These are phyloP conservation scores for Synanthedon myopaeformis DNA, from an alignment of 2,888 invertebrate genomes.

Conservation along the genomic window DNA sequence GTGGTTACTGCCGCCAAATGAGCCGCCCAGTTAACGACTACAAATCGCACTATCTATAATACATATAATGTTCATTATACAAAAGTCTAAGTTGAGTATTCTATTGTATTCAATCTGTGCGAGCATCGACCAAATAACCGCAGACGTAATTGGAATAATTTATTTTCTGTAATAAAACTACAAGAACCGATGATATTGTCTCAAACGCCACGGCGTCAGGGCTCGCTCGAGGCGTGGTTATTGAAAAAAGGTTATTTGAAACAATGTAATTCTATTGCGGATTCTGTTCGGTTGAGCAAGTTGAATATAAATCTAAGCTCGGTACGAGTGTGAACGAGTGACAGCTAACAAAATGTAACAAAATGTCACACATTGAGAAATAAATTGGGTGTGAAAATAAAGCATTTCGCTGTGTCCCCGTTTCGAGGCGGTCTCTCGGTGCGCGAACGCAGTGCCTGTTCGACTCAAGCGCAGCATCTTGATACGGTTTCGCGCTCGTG, in stretches of 20 bases:
- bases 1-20: too few species aligned
- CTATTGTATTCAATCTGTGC: neutral
- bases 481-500: constrained; percentile 59
- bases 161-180: constrained; percentile 10
- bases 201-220: neutral
- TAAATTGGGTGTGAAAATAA: constrained; percentile 60
- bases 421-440: constrained; percentile 28
- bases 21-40: too few species aligned
- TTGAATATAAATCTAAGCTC: neutral
- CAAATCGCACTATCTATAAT: too few species aligned
- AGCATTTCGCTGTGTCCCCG: constrained; percentile 49
- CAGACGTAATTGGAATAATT: constrained; percentile 11
- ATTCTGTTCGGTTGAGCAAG: neutral
- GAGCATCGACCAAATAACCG: constrained; percentile 1
- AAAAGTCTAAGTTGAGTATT: too few species aligned
- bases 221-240: constrained; percentile 1
- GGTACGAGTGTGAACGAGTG: constrained; percentile 25
- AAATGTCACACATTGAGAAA: constrained; percentile 40
- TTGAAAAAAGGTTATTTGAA: constrained; percentile 3
- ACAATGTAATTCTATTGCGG: constrained; percentile 8
- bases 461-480: constrained; percentile 45
- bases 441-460: constrained; percentile 18
- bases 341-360: constrained; percentile 60
- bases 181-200: constrained; percentile 5
- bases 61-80: too few species aligned